phyloP scores from a whole-genome alignment of 1,140 invertebrate species.

The Ptiloglossa arizonensis region DNA sequence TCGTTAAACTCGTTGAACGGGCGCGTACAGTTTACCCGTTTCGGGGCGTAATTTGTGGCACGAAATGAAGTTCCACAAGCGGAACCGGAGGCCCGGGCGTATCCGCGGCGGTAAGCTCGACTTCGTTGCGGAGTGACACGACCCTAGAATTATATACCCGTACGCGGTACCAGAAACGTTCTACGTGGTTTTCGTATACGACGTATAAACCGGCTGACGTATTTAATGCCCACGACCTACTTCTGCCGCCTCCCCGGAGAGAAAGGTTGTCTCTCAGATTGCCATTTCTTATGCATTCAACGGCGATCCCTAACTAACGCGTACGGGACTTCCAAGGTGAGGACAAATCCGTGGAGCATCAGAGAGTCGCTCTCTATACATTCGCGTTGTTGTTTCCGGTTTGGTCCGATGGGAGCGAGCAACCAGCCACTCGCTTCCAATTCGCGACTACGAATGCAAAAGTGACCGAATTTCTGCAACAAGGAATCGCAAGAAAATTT shows the following conservation, averaged over 20 bases:
- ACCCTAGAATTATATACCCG: constrained; percentile 54
- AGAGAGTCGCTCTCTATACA: too few species aligned
- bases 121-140: constrained; percentile 32
- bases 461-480: too few species aligned
- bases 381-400: neutral
- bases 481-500: too few species aligned
- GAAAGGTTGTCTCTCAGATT: constrained; percentile 46
- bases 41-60: constrained; percentile 1
- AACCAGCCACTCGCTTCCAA: too few species aligned
- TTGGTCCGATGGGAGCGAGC: neutral
- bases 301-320: constrained; percentile 47
- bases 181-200: constrained; percentile 28
- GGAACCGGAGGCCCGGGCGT: neutral
- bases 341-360: neutral
- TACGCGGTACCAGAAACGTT: constrained; percentile 29
- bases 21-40: constrained; percentile 14
- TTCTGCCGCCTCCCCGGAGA: constrained; percentile 35
- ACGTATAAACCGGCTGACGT: constrained; percentile 29
- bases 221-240: constrained; percentile 61
- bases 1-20: constrained; percentile 7
- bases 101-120: constrained; percentile 1
- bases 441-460: too few species aligned
- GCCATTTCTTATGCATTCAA: constrained; percentile 38
- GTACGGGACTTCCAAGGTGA: constrained; percentile 12
- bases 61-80: constrained; percentile 18